phyloP scores from a whole-genome alignment of 2,113 vertebrate species.

The Phoenicopterus ruber region DNA sequence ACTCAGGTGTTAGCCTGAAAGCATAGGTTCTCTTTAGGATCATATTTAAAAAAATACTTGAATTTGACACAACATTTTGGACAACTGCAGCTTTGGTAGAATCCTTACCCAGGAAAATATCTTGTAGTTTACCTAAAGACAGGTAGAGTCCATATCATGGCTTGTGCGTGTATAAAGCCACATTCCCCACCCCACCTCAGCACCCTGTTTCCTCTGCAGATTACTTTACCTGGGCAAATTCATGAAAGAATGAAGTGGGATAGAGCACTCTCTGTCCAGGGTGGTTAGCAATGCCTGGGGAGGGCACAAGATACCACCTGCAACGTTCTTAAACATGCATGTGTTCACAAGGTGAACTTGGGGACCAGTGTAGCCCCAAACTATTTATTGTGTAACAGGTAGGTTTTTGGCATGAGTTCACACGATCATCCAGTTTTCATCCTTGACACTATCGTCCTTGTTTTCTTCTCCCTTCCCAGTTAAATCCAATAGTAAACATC shows the following conservation, averaged over 20 bases:
- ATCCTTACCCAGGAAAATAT: not conserved
- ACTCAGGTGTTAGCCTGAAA: not conserved
- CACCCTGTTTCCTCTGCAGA: not conserved
- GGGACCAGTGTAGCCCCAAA: not conserved
- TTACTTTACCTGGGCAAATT: not conserved
- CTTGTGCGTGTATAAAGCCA: not conserved
- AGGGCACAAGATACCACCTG: fast-evolving
- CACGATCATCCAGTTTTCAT: too few species aligned
- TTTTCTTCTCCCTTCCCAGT: not conserved
- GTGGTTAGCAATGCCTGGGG: not conserved
- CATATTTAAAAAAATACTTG: not conserved
- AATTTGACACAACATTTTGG: not conserved
- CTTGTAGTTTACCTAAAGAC: not conserved
- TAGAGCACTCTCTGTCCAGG: not conserved
- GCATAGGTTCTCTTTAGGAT: not conserved
- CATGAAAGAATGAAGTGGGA: not conserved
- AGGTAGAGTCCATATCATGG: not conserved
- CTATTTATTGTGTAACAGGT: not conserved
- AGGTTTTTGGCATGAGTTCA: not conserved
- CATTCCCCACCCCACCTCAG: not conserved
- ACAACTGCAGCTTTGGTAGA: not conserved
- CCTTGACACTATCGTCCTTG: not conserved
- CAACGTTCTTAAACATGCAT: not conserved
- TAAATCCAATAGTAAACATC: not conserved
- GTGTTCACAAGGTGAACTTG: not conserved